A percentile compares a stretch with the other conserved stretches of the same genome.
Conservation (phyloP, 2,797 vertebrate genomes). For the Calcarius lapponicus region DNA sequence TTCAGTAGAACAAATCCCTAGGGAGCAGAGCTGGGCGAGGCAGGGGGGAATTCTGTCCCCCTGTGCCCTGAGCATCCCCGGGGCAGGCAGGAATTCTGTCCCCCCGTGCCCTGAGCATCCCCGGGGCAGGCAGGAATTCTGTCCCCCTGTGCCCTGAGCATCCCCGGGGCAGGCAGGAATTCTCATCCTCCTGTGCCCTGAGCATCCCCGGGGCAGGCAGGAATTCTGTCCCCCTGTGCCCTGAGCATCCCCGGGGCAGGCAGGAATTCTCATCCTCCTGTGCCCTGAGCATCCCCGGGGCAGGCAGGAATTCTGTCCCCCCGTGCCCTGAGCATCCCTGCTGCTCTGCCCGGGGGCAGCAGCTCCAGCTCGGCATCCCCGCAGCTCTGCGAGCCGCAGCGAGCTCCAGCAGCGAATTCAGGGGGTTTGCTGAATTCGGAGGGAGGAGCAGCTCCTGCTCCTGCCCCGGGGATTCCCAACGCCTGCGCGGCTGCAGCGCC, state of each 20-base stretch:
- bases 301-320: fast-evolving
- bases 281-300: not conserved
- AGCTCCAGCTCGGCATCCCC: not conserved
- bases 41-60: fast-evolving
- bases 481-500: not conserved
- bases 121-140: fast-evolving
- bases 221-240: no score
- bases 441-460: conserved; percentile 40
- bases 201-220: no score
- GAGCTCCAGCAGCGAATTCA: not conserved
- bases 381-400: not conserved
- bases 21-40: not conserved
- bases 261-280: fast-evolving
- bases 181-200: no score
- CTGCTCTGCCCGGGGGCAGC: not conserved
- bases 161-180: no score
- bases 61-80: not conserved
- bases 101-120: fast-evolving
- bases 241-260: no score
- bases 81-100: fast-evolving
- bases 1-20: not conserved
- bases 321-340: fast-evolving
- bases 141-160: fast-evolving
- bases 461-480: not conserved
- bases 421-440: not conserved